Evolutionary conservation across 2,113 vertebrate genomes (phyloP), one percentile per base, ranked within the genome.

Genomic region (Dicerorhinus sumatrensis): DNA sequence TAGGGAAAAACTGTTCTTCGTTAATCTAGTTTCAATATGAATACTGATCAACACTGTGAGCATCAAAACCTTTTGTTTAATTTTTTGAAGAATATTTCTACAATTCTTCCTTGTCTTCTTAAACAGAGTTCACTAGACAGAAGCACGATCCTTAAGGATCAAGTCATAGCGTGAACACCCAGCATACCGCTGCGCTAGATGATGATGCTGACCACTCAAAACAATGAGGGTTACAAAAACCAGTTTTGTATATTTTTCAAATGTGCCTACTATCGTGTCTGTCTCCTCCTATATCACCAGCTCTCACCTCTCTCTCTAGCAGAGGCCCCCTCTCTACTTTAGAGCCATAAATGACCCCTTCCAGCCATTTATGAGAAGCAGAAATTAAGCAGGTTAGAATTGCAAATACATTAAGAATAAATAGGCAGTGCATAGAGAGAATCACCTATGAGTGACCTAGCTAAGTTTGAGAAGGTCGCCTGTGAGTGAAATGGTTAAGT

Each of bases 341-440:
- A 79, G 72, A 79, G 81, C 54, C 54, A 27, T 54, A 70, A 77
- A 79, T 79, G 48, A 12, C n/a, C 39, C 48, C 31, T 17, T 51
- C 69, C 31, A 21, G 63, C 12, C n/a, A 36, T 65, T 8, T 29
- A 77, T 48, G 18, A 56, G 51, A 91, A 83, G 69, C 60, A 96
- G 81, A 90, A 86, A 33, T 48, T n/a, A 89, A 72, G 51, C n/a
- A 79, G 31, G 11, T 95, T 46, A 93, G 89, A 95, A 89, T 0
- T 51, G 14, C 18, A 56, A 72, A 86, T 33, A 54, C 23, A 25
- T 2, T 17, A 73, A 36, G 25, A 94, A n/a, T 21, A 48, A 62
- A 31, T 7, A 65, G 23, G 17, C 1, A 46, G 36, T 58, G 21
- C 63, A 20, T 10, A 42, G 63, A 23, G 12, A 82, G 36, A 80